Conservation (phyloP, 2,113 vertebrate genomes). For the Gopherus evgoodei region DNA sequence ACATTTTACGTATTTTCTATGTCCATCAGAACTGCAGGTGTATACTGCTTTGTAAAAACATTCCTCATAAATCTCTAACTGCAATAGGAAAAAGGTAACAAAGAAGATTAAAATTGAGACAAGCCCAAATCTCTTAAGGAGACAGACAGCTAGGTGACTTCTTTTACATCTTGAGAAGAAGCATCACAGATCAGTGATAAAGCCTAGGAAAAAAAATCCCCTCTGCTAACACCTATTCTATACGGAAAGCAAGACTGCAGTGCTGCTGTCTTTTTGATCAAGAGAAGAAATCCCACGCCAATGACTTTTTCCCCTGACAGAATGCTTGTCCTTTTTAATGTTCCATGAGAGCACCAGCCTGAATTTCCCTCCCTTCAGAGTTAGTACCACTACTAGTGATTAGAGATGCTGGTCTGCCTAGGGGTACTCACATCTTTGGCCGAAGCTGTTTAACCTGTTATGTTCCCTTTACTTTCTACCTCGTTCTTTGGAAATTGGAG, state of each 20-base stretch:
- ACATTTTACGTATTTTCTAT: not conserved
- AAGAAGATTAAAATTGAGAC: not conserved
- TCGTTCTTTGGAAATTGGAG: conserved; percentile 4
- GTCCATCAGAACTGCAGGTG: not conserved
- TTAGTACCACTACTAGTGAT: conserved; percentile 69
- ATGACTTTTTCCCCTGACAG: conserved; percentile 69
- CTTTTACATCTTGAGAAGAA: not conserved
- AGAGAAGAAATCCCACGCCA: conserved; percentile 69
- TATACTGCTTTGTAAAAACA: not conserved
- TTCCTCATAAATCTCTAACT: not conserved
- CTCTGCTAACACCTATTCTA: conserved; percentile 37
- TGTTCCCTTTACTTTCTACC: conserved; percentile 40
- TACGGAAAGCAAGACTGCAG: conserved; percentile 38
- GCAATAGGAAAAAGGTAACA: not conserved
- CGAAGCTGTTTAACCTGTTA: conserved; percentile 67
- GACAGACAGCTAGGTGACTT: not conserved
- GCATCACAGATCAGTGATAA: not conserved
- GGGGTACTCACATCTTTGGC: conserved; percentile 56
- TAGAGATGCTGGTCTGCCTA: conserved; percentile 70
- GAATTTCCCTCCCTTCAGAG: conserved; percentile 71
- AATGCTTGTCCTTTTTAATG: conserved; percentile 75
- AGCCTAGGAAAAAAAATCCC: conserved; percentile 27
- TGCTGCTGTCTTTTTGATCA: conserved; percentile 75
- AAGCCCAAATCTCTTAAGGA: not conserved
- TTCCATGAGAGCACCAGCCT: conserved; percentile 75